phyloP scores from a whole-genome alignment of 2,797 vertebrate genomes.

The Acipenser ruthenus region DNA sequence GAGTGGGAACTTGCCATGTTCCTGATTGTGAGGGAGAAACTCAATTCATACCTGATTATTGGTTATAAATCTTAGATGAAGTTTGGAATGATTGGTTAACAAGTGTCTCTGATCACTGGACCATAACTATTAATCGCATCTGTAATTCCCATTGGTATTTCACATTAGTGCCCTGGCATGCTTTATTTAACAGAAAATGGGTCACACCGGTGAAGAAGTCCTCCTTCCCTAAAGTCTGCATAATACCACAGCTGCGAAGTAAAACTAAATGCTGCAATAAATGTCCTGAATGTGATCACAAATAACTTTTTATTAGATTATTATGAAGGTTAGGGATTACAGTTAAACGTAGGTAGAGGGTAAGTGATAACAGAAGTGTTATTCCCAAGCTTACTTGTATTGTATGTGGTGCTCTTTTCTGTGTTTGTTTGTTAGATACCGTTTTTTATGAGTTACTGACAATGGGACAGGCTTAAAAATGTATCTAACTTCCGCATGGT shows the following conservation, averaged over 20 bases:
- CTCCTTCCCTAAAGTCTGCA: not conserved
- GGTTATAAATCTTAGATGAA: constrained; percentile 40
- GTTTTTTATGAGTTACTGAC: no score
- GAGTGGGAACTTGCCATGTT: constrained; percentile 25
- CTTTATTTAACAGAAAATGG: constrained; percentile 18
- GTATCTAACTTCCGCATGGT: no score
- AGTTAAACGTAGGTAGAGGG: no score
- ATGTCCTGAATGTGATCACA: no score
- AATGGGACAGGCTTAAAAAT: no score
- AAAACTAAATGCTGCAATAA: no score
- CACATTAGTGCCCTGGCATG: constrained; percentile 20
- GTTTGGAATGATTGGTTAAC: constrained; percentile 36
- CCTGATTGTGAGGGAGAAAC: constrained; percentile 24
- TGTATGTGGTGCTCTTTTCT: no score
- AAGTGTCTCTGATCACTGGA: constrained; percentile 41
- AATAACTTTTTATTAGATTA: no score
- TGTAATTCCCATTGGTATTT: constrained; percentile 25
- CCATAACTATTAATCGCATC: constrained; percentile 44
- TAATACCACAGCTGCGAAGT: not conserved
- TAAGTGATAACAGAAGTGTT: no score
- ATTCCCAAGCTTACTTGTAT: no score
- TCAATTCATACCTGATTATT: constrained; percentile 39
- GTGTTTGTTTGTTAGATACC: no score
- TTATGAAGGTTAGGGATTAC: no score
- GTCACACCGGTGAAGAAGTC: constrained; percentile 18